A percentile compares a stretch with the other conserved stretches of the same genome.
These are phyloP conservation scores for Tachycineta bicolor DNA, from an alignment of 2,113 vertebrate genomes.

Conservation along the genomic window DNA sequence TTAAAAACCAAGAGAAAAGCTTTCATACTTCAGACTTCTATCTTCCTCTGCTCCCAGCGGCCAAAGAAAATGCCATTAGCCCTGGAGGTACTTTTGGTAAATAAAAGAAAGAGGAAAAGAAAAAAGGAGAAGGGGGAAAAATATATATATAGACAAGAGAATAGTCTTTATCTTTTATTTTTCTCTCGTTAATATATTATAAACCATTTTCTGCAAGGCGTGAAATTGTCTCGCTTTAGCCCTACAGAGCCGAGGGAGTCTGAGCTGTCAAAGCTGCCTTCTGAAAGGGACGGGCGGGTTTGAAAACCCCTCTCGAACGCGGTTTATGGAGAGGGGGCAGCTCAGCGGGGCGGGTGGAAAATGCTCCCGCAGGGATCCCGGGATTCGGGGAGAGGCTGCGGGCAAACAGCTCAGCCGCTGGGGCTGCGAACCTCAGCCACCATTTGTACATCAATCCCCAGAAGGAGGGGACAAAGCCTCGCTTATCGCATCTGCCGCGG, in stretches of 20 bases:
- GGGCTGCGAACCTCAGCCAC: not conserved
- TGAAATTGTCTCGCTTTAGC: not conserved
- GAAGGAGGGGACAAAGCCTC: not conserved
- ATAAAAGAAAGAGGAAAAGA: constrained; percentile 18
- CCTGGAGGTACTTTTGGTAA: constrained; percentile 49
- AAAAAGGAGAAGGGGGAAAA: not conserved
- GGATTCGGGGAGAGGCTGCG: not conserved
- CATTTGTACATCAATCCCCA: not conserved
- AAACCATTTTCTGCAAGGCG: constrained; percentile 20
- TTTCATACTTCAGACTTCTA: constrained; percentile 60
- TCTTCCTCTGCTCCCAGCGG: constrained; percentile 17
- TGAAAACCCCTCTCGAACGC: constrained; percentile 16
- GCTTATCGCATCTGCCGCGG: not conserved
- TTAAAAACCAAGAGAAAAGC: constrained; percentile 43
- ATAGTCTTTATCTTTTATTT: constrained; percentile 31
- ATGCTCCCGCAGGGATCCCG: not conserved
- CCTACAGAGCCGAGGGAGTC: not conserved
- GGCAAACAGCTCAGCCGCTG: not conserved
- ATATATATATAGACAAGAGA: not conserved
- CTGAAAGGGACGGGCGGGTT: constrained; percentile 40
- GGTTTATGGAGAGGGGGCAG: not conserved
- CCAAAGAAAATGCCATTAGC: constrained; percentile 55
- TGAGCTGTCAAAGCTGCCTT: constrained; percentile 16
- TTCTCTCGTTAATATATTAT: not conserved
- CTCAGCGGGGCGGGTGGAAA: not conserved